These are phyloP conservation scores for Drosophila bifasciata DNA, from an alignment of 1,140 invertebrate species.

Conservation along the genomic window DNA sequence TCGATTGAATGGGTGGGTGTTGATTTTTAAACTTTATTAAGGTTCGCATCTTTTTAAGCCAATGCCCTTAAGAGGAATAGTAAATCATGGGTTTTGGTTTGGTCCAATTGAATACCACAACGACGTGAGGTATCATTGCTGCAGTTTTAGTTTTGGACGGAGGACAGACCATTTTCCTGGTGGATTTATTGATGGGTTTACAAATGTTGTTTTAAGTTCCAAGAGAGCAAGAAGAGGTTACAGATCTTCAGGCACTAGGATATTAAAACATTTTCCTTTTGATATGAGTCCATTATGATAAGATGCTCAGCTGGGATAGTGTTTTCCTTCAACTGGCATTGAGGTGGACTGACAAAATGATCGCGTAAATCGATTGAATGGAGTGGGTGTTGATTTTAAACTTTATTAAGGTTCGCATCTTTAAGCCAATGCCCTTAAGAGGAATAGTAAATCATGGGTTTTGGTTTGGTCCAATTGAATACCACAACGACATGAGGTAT, in stretches of 20 bases:
- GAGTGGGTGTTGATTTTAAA: constrained; percentile 20
- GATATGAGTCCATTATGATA: constrained; percentile 34
- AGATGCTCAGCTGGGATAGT: constrained; percentile 31
- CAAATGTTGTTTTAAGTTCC: constrained; percentile 33
- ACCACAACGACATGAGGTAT: constrained; percentile 33
- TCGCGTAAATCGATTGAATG: background rate
- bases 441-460: constrained; percentile 59
- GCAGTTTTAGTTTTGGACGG: constrained; percentile 62
- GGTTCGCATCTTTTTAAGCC: constrained; percentile 57
- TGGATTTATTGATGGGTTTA: background rate
- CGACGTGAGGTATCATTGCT: constrained; percentile 26
- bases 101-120: constrained; percentile 60
- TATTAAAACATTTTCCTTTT: constrained; percentile 22
- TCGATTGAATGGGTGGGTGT: background rate
- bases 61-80: constrained; percentile 73
- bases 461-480: constrained; percentile 56
- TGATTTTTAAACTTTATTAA: constrained; percentile 64
- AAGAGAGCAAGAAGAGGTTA: constrained; percentile 30
- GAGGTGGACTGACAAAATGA: constrained; percentile 9
- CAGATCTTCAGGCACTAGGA: constrained; percentile 29
- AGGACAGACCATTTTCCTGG: background rate
- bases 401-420: constrained; percentile 71
- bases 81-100: constrained; percentile 48
- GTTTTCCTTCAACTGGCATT: constrained; percentile 36
- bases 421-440: constrained; percentile 68